Evolutionary conservation across 1,140 invertebrate genomes (phyloP).

Genomic region (Nephotettix cincticeps): DNA sequence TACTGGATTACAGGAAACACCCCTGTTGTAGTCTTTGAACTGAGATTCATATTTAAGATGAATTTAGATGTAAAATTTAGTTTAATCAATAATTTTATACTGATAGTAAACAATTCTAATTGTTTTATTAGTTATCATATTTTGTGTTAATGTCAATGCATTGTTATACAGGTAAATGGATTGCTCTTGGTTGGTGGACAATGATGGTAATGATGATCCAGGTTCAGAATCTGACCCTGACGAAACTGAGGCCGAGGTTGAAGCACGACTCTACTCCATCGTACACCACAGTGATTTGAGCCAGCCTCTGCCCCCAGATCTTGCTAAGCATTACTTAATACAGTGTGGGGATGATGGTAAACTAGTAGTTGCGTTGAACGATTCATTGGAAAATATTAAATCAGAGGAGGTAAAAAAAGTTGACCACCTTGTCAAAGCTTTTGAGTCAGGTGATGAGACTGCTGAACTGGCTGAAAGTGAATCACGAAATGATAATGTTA

Average conservation of each 20-base stretch:
- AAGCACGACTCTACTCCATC: slow-evolving; percentile 30
- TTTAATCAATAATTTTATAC: no score
- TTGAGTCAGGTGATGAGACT: not conserved
- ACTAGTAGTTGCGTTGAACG: not conserved
- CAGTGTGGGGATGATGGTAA: not conserved
- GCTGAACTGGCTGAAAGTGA: not conserved
- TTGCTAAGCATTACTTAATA: slow-evolving; percentile 5
- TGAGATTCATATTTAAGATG: no score
- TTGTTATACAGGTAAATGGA: slow-evolving; percentile 17
- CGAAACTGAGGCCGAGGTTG: slow-evolving; percentile 21
- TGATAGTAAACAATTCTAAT: no score
- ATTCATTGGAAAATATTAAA: slow-evolving; percentile 2
- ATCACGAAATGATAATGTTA: not conserved
- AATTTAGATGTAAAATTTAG: no score
- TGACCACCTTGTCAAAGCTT: not conserved
- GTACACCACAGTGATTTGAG: slow-evolving; percentile 32
- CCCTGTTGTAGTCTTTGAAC: no score
- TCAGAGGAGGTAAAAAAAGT: not conserved
- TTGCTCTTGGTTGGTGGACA: not conserved
- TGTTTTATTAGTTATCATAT: no score
- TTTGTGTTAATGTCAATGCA: no score
- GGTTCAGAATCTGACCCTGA: slow-evolving; percentile 13
- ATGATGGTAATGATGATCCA: not conserved
- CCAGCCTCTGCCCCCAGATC: slow-evolving; percentile 26
- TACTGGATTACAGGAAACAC: no score